Conservation (phyloP, 2,113 vertebrate genomes). For the Entosphenus tridentatus region DNA sequence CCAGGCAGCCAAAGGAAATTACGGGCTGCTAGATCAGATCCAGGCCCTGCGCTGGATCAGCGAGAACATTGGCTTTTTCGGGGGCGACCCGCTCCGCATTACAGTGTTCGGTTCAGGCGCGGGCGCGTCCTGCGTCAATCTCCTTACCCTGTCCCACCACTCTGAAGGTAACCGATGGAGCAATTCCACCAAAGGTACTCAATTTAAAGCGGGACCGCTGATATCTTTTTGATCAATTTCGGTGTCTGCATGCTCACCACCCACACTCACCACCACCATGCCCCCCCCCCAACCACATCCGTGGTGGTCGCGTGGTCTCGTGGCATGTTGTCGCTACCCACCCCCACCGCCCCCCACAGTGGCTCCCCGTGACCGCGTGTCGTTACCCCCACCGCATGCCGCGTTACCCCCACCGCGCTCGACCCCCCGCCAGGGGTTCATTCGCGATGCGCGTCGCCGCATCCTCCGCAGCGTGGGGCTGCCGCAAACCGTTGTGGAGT, state of each 20-base stretch:
- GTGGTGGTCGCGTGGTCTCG: not conserved
- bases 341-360: too few relatives aligned
- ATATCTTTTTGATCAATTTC: not conserved
- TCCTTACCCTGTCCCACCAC: constrained; percentile 79
- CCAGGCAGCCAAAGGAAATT: constrained; percentile 88
- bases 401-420: too few relatives aligned
- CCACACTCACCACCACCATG: not conserved
- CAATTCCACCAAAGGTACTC: constrained; percentile 4
- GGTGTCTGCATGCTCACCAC: constrained; percentile 3
- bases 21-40: constrained; percentile 84
- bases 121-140: constrained; percentile 76
- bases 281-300: not conserved
- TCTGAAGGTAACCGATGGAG: constrained; percentile 48
- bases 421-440: too few relatives aligned
- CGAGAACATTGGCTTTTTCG: constrained; percentile 79
- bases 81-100: constrained; percentile 74
- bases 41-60: constrained; percentile 86
- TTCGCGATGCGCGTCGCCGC: too few relatives aligned
- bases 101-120: constrained; percentile 91
- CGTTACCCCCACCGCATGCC: too few relatives aligned
- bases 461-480: too few relatives aligned
- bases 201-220: not conserved
- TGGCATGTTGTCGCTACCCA: too few relatives aligned
- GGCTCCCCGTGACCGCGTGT: too few relatives aligned
- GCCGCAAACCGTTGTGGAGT: too few relatives aligned